Conservation (phyloP, 2,888 invertebrate species). For the Clunio marinus region DNA sequence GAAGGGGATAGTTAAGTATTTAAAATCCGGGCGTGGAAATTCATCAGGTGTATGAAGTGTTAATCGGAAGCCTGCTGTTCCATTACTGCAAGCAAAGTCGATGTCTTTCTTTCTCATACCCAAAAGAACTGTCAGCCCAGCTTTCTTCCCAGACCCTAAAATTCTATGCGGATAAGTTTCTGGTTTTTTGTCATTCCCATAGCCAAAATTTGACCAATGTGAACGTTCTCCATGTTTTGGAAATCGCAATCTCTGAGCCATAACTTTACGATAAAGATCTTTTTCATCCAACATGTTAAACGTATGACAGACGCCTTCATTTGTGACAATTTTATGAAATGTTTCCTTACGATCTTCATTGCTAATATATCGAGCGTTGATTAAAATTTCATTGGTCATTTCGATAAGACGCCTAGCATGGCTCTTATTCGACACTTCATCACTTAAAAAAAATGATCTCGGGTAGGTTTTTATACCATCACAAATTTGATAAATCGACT, state of each 20-base stretch:
- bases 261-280: neutral
- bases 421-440: too few species aligned
- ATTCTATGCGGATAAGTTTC: neutral
- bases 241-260: neutral
- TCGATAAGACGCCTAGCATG: too few species aligned
- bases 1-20: neutral
- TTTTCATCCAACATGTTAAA: conserved; percentile 1
- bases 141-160: neutral
- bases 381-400: neutral
- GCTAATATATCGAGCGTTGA: neutral
- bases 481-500: neutral
- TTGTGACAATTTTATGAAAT: neutral
- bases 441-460: too few species aligned
- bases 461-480: neutral
- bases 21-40: neutral
- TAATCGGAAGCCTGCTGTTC: neutral
- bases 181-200: neutral
- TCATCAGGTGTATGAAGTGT: neutral
- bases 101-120: conserved; percentile 3
- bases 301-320: neutral
- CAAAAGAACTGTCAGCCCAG: neutral
- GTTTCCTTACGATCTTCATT: neutral
- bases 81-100: neutral
- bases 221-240: neutral
- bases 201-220: neutral